Base-by-base conservation (phyloP, 2,797 vertebrate species). In the Enteromius viviparus region DNA sequence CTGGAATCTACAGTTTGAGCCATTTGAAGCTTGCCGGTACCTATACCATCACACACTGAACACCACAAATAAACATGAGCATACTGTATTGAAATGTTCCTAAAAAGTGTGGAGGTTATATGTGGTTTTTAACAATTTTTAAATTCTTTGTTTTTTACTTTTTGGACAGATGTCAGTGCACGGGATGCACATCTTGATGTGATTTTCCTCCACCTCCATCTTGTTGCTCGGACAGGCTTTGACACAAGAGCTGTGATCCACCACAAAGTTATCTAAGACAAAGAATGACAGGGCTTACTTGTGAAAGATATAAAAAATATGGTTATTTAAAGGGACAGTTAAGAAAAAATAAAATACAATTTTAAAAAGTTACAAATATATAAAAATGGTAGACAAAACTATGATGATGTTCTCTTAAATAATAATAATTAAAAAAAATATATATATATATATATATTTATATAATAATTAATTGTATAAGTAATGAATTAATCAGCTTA, bases 101-200 rank as follows among this genome's bases (percentile, higher is more conserved):
- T n/a, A n/a, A n/a, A n/a, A n/a, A n/a, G 21, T 29, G 4, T 51
- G 3, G 12, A 53, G 45, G 29, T 51, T 78, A 51, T 78, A 32
- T 78, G 3, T 34, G 49, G 6, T 42, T 1, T 17, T 49, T 49
- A 17, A 2, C 53, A 55, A 45, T 12, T 17, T 15, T 19, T 19
- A 17, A 51, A 51, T 17, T 49, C 15, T 51, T 51, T 17, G 15
- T 6, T 17, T 51, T 51, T 51, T 51, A 98, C 98, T 97, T 98
- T 99, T 99, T 4, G 98, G 98, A 70, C 98, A 99, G 91, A 99
- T 99, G 85, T 98, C 97, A 26, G 97, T 98, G 89, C 98, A 99
- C 77, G 98, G 96, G 77, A 98, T 99, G 87, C 98, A 99, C 94
- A 97, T 94, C 90, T 99, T 99, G 85, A 98, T 96, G 26, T 26